Conservation (phyloP, 2,113 vertebrate genomes). For the Neopipo cinnamomea region DNA sequence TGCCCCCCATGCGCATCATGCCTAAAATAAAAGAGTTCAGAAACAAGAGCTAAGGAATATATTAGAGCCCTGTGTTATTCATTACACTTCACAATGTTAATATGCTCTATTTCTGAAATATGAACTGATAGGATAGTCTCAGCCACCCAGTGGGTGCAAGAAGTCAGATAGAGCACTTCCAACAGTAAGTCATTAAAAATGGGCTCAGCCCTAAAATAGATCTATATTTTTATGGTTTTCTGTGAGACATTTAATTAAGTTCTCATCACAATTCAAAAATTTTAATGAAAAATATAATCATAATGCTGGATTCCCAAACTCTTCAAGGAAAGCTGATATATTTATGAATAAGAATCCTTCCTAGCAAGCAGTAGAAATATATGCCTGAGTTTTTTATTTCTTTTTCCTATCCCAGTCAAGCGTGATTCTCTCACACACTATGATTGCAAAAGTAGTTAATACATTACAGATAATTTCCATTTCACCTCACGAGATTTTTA, state of each 20-base stretch:
- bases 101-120: neutral
- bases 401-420: neutral
- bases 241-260: neutral
- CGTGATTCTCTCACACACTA: neutral
- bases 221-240: neutral
- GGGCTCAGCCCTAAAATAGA: neutral
- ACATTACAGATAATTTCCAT: neutral
- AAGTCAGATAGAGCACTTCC: neutral
- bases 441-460: neutral
- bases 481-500: neutral
- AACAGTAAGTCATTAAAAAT: neutral
- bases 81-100: neutral
- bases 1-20: neutral
- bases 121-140: neutral
- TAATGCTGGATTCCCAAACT: neutral
- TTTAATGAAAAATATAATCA: neutral
- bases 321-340: neutral
- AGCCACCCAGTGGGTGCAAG: neutral
- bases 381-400: neutral
- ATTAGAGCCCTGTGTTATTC: neutral
- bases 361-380: neutral
- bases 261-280: neutral
- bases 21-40: neutral
- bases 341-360: neutral
- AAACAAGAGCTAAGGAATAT: neutral